These are phyloP conservation scores for Cantharis rustica DNA, from an alignment of 2,888 invertebrate species.

Conservation along the genomic window DNA sequence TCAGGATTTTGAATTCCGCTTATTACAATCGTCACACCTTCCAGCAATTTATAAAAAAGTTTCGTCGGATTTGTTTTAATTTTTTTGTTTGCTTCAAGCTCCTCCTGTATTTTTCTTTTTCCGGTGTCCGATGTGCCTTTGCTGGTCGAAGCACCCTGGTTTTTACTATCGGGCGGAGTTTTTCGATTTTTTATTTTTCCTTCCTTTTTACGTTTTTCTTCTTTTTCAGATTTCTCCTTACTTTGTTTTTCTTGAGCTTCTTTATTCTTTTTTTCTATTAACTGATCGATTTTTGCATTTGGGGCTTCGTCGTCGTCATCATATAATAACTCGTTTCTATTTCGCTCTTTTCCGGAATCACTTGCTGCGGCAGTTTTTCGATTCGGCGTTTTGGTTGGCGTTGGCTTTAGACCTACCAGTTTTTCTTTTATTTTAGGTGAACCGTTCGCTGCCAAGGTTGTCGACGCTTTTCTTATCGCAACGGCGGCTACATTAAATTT, in stretches of 20 bases:
- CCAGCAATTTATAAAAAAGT: constrained; percentile 65
- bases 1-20: constrained; percentile 88
- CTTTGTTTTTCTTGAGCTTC: constrained; percentile 45
- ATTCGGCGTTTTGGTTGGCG: not conserved
- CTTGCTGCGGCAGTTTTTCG: constrained; percentile 32
- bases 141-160: constrained; percentile 20
- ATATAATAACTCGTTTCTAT: constrained; percentile 58
- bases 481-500: constrained; percentile 56
- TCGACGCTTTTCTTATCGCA: constrained; percentile 56
- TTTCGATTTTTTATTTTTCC: constrained; percentile 10
- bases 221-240: constrained; percentile 43
- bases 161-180: constrained; percentile 7
- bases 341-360: constrained; percentile 39
- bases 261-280: constrained; percentile 53
- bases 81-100: constrained; percentile 42
- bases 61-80: constrained; percentile 43
- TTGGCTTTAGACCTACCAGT: not conserved
- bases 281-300: constrained; percentile 57
- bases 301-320: constrained; percentile 56
- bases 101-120: constrained; percentile 31
- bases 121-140: constrained; percentile 17
- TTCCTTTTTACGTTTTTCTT: constrained; percentile 23
- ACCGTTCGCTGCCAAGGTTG: constrained; percentile 21
- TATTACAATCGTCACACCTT: constrained; percentile 75
- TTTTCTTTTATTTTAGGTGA: constrained; percentile 7